These are phyloP conservation scores for Apis cerana DNA, from an alignment of 1,140 invertebrate genomes.

Conservation along the genomic window DNA sequence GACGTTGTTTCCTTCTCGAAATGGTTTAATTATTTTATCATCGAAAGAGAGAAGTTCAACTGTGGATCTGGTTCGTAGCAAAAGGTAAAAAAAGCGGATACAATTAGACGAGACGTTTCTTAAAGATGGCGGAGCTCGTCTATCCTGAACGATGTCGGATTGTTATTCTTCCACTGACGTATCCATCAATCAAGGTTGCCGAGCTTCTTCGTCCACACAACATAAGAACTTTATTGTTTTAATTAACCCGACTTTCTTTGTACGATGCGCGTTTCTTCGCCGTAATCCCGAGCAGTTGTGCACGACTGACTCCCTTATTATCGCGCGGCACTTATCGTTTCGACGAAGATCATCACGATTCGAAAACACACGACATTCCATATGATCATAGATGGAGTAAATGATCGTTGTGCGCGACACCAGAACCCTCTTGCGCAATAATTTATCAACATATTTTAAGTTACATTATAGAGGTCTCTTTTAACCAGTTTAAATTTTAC, in stretches of 20 bases:
- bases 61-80: constrained; percentile 19
- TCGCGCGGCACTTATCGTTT: constrained; percentile 28
- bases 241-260: constrained; percentile 44
- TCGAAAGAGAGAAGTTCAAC: not conserved
- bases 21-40: constrained; percentile 47
- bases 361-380: constrained; percentile 26
- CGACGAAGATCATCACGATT: constrained; percentile 30
- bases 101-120: constrained; percentile 46
- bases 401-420: not conserved
- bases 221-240: constrained; percentile 59
- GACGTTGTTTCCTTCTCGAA: not conserved
- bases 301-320: constrained; percentile 20
- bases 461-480: no score
- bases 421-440: no score
- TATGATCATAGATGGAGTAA: not conserved
- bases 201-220: constrained; percentile 14
- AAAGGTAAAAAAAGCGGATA: constrained; percentile 29
- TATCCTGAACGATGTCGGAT: constrained; percentile 10
- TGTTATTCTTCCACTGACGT: constrained; percentile 48
- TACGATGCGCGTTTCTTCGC: constrained; percentile 8
- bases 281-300: not conserved
- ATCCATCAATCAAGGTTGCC: constrained; percentile 48
- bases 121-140: not conserved
- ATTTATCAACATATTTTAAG: no score
- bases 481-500: no score